Base-by-base conservation (phyloP, 2,888 invertebrate species). In the Drepanosiphum platanoidis region DNA sequence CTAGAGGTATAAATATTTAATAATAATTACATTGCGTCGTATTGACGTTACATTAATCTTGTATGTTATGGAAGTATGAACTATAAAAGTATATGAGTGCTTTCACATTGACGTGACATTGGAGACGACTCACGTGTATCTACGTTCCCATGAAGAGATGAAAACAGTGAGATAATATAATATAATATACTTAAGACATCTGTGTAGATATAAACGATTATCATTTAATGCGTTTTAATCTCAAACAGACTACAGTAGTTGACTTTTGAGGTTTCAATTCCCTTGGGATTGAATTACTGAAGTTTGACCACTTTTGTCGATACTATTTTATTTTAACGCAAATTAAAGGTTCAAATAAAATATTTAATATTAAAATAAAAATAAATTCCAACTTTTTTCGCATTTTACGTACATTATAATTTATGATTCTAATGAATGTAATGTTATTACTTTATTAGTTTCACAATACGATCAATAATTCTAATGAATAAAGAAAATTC, bases 31-130 rank as follows among this genome's bases (percentile, higher is more conserved):
- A 34, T 5, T n/a, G 3, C 52, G 22, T n/a, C 52, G 13, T 18
- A 68, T 80, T 36, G 80, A 36, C 27, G 58, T 30, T 71, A 81
- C 30, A 58, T 70, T 71, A 71, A 81, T 81, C 22, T 36, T 58
- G 22, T 18, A 39, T 13, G 27, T 22, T 39, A 18, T n/a, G n/a
- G n/a, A n/a, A n/a, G n/a, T n/a, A n/a, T 64, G 9, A 18, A 18
- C 36, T 39, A 36, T 39, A 80, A 70, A 80, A 58, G 36, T 36
- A 36, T 36, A 36, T 36, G 52, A 34, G 58, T 58, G 39, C 71
- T 71, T 81, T 58, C 58, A 71, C 46, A 39, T 81, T 81, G 70
- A 58, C 39, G 39, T 71, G 36, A 58, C 80, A 36, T 70, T 36
- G 70, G 39, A 80, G 52, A 58, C 58, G 39, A 30, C 52, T 68